A percentile compares a stretch with the other conserved stretches of the same genome.
phyloP scores from a whole-genome alignment of 2,797 vertebrate genomes.

The Acanthopagrus latus region DNA sequence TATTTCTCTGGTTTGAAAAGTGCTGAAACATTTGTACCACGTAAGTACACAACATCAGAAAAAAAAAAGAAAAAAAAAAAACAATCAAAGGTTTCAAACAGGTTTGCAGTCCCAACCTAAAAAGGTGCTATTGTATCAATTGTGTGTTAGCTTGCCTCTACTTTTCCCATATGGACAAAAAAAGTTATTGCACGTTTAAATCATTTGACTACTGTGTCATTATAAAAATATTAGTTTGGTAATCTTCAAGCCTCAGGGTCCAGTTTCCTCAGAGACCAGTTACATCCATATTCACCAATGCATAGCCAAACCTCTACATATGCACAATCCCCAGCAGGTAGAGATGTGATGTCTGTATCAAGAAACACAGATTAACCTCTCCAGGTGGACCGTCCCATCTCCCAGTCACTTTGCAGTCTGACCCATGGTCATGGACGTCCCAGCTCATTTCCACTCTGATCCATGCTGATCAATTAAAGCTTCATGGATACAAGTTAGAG shows the following conservation, averaged over 20 bases:
- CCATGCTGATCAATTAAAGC: conserved; percentile 12
- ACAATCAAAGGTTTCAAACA: too few species aligned
- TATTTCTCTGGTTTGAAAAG: too few species aligned
- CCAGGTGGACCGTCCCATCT: not conserved
- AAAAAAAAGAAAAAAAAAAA: too few species aligned
- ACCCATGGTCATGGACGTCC: not conserved
- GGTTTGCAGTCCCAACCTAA: too few species aligned
- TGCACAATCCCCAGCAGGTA: conserved; percentile 3
- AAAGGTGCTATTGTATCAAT: too few species aligned
- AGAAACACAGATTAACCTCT: conserved; percentile 3
- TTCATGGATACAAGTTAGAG: conserved; percentile 3
- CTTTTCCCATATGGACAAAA: too few species aligned
- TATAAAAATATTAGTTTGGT: not conserved
- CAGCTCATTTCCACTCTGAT: not conserved
- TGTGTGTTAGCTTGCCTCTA: too few species aligned
- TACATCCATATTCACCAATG: too few species aligned
- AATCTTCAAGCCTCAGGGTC: not conserved
- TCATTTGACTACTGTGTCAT: not conserved
- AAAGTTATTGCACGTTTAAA: too few species aligned
- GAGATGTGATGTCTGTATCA: conserved; percentile 14
- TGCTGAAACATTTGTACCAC: too few species aligned
- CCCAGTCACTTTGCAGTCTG: not conserved
- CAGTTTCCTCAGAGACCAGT: not conserved
- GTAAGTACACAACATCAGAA: too few species aligned
- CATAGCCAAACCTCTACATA: not conserved